These are phyloP conservation scores for Clusia tigrina DNA, from an alignment of 2,888 invertebrate genomes.

Conservation along the genomic window DNA sequence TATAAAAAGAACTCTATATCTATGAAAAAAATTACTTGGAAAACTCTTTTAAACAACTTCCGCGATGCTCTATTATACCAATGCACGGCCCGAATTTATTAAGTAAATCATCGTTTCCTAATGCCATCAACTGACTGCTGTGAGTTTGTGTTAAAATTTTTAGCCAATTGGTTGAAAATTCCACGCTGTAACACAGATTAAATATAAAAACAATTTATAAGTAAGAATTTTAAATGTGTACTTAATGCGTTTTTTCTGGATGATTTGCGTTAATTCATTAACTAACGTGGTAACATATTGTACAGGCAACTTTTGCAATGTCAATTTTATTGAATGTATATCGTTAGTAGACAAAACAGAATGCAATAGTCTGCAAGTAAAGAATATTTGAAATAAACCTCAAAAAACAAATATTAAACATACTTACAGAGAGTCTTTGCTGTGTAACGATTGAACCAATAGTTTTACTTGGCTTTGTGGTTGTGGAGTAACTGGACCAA, in stretches of 20 bases:
- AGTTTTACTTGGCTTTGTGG: conserved; percentile 81
- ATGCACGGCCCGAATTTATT: conserved; percentile 60
- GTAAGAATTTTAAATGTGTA: conserved; percentile 64
- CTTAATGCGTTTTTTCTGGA: conserved; percentile 72
- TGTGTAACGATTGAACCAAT: conserved; percentile 84
- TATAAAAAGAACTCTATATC: not conserved
- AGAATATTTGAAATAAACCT: not conserved
- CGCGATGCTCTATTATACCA: conserved; percentile 62
- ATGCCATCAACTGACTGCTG: conserved; percentile 61
- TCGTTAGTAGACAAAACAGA: conserved; percentile 77
- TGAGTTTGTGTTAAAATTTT: conserved; percentile 56
- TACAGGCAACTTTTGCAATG: conserved; percentile 78
- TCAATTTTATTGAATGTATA: conserved; percentile 74
- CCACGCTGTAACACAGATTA: conserved; percentile 47
- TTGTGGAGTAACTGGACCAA: conserved; percentile 64
- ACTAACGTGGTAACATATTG: conserved; percentile 77
- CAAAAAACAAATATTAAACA: not conserved
- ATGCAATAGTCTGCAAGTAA: conserved; percentile 70
- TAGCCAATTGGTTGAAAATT: conserved; percentile 57
- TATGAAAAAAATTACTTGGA: conserved; percentile 52
- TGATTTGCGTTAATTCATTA: conserved; percentile 74
- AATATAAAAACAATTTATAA: not conserved
- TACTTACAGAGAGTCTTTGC: conserved; percentile 75
- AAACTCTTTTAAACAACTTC: conserved; percentile 57
- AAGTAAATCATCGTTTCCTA: conserved; percentile 57